These are phyloP conservation scores for Platichthys stellatus DNA, from an alignment of 2,113 vertebrate genomes.

Conservation along the genomic window DNA sequence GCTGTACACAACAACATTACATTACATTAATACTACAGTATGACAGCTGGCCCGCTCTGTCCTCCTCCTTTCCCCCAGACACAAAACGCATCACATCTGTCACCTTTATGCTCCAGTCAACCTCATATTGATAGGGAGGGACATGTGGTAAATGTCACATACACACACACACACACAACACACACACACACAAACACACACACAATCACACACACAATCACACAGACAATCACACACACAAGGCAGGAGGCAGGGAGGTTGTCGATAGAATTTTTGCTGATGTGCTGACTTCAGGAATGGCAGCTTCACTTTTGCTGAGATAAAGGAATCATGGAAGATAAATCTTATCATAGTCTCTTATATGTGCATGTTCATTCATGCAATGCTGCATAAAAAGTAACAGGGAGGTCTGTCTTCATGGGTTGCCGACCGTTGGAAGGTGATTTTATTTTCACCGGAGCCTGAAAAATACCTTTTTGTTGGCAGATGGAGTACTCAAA, in stretches of 20 bases:
- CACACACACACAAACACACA: constrained; percentile 1
- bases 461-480: constrained; percentile 26
- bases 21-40: constrained; percentile 7
- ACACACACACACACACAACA: background rate
- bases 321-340: constrained; percentile 63
- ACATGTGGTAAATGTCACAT: constrained; percentile 12
- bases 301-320: constrained; percentile 70
- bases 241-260: background rate
- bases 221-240: constrained; percentile 3
- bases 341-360: constrained; percentile 57
- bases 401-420: constrained; percentile 28
- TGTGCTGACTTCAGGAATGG: constrained; percentile 55
- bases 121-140: constrained; percentile 43
- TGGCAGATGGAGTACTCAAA: constrained; percentile 46
- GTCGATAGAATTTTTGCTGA: constrained; percentile 68
- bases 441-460: constrained; percentile 39
- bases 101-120: constrained; percentile 51
- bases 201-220: background rate
- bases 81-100: constrained; percentile 50
- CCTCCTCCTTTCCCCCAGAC: constrained; percentile 17
- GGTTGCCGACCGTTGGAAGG: constrained; percentile 12
- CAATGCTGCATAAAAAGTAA: constrained; percentile 22
- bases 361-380: constrained; percentile 48
- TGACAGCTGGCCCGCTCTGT: constrained; percentile 24
- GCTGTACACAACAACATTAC: constrained; percentile 9